A percentile compares a stretch with the other conserved stretches of the same genome.
These are phyloP conservation scores for Leucopsar rothschildi DNA, from an alignment of 2,113 vertebrate species.

Conservation along the genomic window DNA sequence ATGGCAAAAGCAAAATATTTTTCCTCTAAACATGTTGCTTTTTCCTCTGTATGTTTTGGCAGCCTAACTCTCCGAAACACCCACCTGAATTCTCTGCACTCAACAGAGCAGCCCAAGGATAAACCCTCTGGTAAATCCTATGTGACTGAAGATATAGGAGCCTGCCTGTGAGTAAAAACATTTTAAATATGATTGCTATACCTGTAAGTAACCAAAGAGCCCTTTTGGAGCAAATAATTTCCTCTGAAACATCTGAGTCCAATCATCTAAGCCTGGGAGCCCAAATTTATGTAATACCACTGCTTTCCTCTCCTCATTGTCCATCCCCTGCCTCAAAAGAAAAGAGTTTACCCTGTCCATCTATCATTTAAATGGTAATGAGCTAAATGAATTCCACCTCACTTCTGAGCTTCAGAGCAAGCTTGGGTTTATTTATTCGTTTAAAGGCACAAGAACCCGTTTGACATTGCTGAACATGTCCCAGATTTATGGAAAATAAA, in stretches of 20 bases:
- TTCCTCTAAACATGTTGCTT: background rate
- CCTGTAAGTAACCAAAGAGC: conserved; percentile 36
- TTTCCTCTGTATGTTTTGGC: conserved; percentile 42
- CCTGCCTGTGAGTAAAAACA: conserved; percentile 54
- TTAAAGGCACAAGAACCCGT: conserved; percentile 37
- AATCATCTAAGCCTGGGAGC: conserved; percentile 13
- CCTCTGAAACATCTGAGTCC: conserved; percentile 41
- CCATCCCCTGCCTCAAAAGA: conserved; percentile 9
- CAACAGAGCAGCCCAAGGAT: background rate
- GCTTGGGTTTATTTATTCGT: conserved; percentile 44
- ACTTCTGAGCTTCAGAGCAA: conserved; percentile 46
- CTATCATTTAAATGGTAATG: conserved; percentile 58
- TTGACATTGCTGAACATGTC: conserved; percentile 37
- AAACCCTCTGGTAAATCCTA: conserved; percentile 29
- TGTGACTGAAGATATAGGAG: conserved; percentile 13
- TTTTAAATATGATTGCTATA: conserved; percentile 48
- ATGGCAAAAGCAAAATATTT: conserved; percentile 37
- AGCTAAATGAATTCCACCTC: conserved; percentile 54
- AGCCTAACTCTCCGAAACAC: conserved; percentile 15
- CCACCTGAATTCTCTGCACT: conserved; percentile 4
- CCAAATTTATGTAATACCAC: background rate
- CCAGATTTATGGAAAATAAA: conserved; percentile 56
- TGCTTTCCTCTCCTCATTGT: background rate
- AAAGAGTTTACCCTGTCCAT: conserved; percentile 36
- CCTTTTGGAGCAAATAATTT: conserved; percentile 42